Percentiles rank a stretch among this genome's conserved stretches.
phyloP scores from a whole-genome alignment of 2,113 vertebrate genomes.

The Laticauda colubrina region DNA sequence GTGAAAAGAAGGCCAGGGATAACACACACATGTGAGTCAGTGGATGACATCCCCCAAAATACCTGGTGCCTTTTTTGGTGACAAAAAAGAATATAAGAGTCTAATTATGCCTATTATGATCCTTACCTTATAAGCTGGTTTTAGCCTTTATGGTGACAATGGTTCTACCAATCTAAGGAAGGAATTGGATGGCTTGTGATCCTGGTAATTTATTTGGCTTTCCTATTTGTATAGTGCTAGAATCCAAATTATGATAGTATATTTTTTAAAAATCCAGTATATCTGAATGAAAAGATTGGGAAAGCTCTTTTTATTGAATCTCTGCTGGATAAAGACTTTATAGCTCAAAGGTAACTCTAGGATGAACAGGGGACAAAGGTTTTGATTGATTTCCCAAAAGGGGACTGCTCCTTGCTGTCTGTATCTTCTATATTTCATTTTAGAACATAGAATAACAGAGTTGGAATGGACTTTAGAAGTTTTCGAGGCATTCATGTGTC shows the following conservation, averaged over 20 bases:
- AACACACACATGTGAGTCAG: no score
- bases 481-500: no score
- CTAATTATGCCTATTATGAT: background rate
- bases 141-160: background rate
- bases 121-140: background rate
- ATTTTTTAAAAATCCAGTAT: background rate
- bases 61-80: no score
- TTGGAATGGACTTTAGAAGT: no score
- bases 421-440: background rate
- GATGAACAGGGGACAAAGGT: background rate
- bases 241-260: background rate
- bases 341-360: background rate
- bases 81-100: no score
- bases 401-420: background rate
- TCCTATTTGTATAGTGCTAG: background rate
- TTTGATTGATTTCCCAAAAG: background rate
- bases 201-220: background rate
- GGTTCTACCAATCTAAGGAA: background rate
- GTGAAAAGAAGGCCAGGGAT: no score
- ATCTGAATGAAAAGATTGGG: background rate
- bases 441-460: no score
- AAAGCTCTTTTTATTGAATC: background rate
- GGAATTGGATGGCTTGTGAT: background rate
- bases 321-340: background rate
- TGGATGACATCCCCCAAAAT: no score